Conservation (phyloP, 2,113 vertebrate species). For the Stomatorhinus ivindoensis region DNA sequence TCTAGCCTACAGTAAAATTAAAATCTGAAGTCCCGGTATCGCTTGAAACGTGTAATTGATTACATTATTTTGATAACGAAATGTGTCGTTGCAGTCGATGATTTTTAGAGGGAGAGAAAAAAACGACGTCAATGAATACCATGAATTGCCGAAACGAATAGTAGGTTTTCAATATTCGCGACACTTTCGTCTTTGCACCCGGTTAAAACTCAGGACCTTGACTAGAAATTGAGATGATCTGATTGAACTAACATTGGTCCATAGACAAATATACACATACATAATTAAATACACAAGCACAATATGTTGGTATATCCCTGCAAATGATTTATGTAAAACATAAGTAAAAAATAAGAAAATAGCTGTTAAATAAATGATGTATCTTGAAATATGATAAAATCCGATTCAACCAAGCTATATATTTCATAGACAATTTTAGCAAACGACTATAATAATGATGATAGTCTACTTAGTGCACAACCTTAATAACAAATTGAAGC, state of each 20-base stretch:
- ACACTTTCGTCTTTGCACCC: neutral
- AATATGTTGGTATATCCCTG: neutral
- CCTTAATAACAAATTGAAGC: neutral
- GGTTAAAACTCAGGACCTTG: neutral
- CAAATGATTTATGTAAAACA: neutral
- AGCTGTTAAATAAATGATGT: neutral
- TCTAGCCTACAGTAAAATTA: neutral
- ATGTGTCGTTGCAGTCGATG: neutral
- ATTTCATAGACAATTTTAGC: neutral
- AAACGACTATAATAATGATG: neutral
- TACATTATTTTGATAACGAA: neutral
- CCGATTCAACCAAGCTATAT: neutral
- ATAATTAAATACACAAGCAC: neutral
- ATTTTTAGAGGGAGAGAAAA: neutral
- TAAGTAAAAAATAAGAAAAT: neutral
- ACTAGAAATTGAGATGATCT: neutral
- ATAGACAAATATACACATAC: neutral
- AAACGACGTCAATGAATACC: neutral
- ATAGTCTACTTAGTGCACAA: neutral
- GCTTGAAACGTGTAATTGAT: neutral
- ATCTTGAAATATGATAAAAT: neutral
- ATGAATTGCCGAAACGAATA: neutral
- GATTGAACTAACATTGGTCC: neutral
- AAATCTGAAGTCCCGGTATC: neutral
- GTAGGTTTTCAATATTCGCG: neutral